Evolutionary conservation across 2,113 vertebrate genomes (phyloP), one percentile per base, ranked within the genome.

Genomic region (Eurystomus gularis): DNA sequence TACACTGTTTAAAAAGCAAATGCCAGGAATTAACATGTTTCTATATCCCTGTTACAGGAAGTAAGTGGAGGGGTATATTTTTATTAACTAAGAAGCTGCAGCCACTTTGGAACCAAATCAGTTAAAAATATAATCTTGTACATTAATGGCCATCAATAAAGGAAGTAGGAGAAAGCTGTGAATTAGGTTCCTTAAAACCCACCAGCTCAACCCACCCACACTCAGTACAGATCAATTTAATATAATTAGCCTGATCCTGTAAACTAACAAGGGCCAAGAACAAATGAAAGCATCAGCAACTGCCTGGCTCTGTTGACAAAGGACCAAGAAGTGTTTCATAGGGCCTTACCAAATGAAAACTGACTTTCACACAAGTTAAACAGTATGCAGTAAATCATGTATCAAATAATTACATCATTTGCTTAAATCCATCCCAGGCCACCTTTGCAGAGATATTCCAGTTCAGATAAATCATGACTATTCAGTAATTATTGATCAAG

Each of bases 101-200:
- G 75, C 86, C 85, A 94, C 81, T 95, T 86, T 88, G 77, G 93
- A 97, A 96, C 31, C 49, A 93, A 97, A 88, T 70, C 75, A 90
- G 86, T 92, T 97, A 96, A 96, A 96, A 86, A 73, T 40, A 68
- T 7, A 82, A 94, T 82, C 93, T 93, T 23, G 2, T 92, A 92
- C 95, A 97, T 97, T 97, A 97, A 42, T 29, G 17, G 33, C 80
- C 89, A 97, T 98, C 97, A 96, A 96, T 96, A 96, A 85, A 68
- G 86, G 90, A 97, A 98, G 82, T 54, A 96, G 1, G 9, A 96
- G 90, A 83, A 97, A 98, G 81, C 75, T 96, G 95, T 93, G 96
- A 97, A 98, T 96, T 97, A 95, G 85, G 93, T 88, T 88, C 82
- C 88, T 96, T 88, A 94, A 97, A 87, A 95, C 44, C 46, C 65